Evolutionary conservation across 2,797 vertebrate genomes (phyloP), one percentile per base, ranked within the genome.

Genomic region (Sebastes miniatus): DNA sequence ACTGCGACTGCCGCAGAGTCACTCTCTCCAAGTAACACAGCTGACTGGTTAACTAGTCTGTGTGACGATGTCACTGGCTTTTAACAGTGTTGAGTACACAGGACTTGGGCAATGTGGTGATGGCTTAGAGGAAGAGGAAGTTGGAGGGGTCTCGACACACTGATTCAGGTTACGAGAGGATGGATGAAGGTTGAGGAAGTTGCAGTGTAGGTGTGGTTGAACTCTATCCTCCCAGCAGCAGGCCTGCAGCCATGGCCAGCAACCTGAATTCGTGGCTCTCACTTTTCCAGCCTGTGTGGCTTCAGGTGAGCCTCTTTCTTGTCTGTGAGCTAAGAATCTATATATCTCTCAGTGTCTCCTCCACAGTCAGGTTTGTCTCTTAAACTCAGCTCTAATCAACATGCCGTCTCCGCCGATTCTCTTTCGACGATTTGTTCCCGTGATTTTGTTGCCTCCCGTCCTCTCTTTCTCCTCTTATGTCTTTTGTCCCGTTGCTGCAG

Each of bases 151-250:
- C 36, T 66, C 18, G 56, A 73, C 39, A 32, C 61, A 62, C 39
- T 80, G 56, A 73, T 67, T 25, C 61, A 50, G 67, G 74, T 77
- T 25, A 69, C 64, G 73, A 34, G 81, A 85, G 69, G 79, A 78
- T 63, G 73, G 43, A 65, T 50, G 50, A 22, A 36, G 43, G 77
- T 76, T 79, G 54, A 36, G 63, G 78, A 75, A 67, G 69, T 39
- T 82, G 77, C 29, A 32, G 34, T 36, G 57, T 67, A 52, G 52
- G 27, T 69, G 75, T 73, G 70, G 67, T 59, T 83, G 68, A 79
- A 72, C 58, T 81, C 96, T 95, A 97, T 90, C 95, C 94, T 83
- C 96, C 95, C 86, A 96, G 94, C 96, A 96, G 97, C 85, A 96
- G 93, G 69, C 92, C 89, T 13, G 77, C 86, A 84, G 95, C 93